phyloP scores from a whole-genome alignment of 2,888 invertebrate species.

The Trichogramma evanescens region DNA sequence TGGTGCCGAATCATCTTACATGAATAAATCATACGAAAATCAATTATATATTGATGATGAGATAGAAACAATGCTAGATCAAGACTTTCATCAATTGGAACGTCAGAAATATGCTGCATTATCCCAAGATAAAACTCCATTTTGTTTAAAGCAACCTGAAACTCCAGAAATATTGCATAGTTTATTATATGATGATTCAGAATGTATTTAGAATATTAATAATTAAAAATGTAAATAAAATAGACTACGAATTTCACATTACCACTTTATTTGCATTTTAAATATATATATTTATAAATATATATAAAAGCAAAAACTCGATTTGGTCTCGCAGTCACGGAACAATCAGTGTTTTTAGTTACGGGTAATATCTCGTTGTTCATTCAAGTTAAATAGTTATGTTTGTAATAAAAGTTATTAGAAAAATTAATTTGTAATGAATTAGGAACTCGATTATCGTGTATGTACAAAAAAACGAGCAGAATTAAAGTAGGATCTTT shows the following conservation, averaged over 20 bases:
- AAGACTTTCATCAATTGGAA: constrained; percentile 35
- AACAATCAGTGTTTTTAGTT: constrained; percentile 15
- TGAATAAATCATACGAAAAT: constrained; percentile 37
- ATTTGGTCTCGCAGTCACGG: constrained; percentile 22
- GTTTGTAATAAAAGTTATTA: constrained; percentile 8
- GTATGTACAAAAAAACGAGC: constrained; percentile 18
- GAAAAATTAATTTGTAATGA: constrained; percentile 2
- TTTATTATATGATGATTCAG: constrained; percentile 37
- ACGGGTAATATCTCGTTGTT: constrained; percentile 14
- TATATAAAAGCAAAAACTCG: constrained; percentile 16
- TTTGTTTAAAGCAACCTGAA: constrained; percentile 41
- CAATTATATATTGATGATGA: constrained; percentile 40
- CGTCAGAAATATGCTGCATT: constrained; percentile 31
- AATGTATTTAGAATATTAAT: not conserved
- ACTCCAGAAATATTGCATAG: constrained; percentile 41
- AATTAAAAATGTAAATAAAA: constrained; percentile 8
- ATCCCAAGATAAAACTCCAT: constrained; percentile 32
- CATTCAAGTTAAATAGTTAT: not conserved
- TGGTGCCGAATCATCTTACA: constrained; percentile 32
- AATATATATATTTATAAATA: constrained; percentile 17
- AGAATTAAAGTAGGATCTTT: constrained; percentile 8
- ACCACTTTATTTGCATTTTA: constrained; percentile 20
- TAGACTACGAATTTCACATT: constrained; percentile 19
- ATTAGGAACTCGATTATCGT: constrained; percentile 17
- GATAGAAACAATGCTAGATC: constrained; percentile 38